A percentile compares a stretch with the other conserved stretches of the same genome.
These are phyloP conservation scores for Cirrhinus mrigala DNA, from an alignment of 2,797 vertebrate species.

Conservation along the genomic window DNA sequence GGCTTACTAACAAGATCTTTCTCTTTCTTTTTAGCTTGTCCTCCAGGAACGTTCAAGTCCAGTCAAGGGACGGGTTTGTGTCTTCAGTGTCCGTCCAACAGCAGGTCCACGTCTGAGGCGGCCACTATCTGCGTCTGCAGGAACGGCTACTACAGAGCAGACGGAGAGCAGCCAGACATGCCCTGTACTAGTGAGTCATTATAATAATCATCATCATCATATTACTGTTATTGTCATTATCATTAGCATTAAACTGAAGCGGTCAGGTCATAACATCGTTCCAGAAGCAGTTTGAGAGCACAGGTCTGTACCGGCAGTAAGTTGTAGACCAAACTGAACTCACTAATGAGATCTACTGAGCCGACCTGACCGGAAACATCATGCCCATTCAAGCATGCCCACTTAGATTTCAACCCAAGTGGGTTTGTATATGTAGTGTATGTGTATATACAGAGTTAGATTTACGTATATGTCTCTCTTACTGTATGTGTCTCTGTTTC, in stretches of 20 bases:
- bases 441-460: not conserved
- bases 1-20: not conserved
- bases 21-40: constrained; percentile 85
- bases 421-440: no score
- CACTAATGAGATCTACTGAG: not conserved
- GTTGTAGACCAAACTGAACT: not conserved
- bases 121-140: constrained; percentile 92
- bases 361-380: not conserved
- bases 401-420: not conserved
- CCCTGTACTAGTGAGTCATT: constrained; percentile 93
- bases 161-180: constrained; percentile 87
- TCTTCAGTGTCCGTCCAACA: constrained; percentile 90
- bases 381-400: not conserved
- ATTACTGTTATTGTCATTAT: constrained; percentile 6
- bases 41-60: constrained; percentile 94
- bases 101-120: constrained; percentile 90
- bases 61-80: constrained; percentile 90
- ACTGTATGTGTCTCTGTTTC: constrained; percentile 37
- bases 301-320: not conserved
- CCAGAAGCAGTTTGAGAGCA: not conserved
- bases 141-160: constrained; percentile 93
- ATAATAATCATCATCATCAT: constrained; percentile 1
- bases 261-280: constrained; percentile 1
- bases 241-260: constrained; percentile 22
- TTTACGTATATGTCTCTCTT: not conserved